These are phyloP conservation scores for Clavelina lepadiformis DNA, from an alignment of 23 tunicate species.

Conservation along the genomic window DNA sequence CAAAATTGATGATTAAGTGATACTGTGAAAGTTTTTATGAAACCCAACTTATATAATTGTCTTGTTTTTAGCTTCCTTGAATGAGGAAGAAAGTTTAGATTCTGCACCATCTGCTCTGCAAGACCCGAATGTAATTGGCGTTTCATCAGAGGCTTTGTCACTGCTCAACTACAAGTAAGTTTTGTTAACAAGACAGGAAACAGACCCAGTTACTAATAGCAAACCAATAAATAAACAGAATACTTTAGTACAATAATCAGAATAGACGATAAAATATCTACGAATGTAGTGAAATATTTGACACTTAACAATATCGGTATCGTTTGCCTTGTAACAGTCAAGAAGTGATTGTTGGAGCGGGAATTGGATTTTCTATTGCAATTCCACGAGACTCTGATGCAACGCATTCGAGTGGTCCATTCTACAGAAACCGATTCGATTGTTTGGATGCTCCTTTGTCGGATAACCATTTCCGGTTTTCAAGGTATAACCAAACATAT, in stretches of 20 bases:
- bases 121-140: slow-evolving; percentile 39
- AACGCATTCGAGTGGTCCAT: slow-evolving; percentile 52
- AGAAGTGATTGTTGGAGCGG: neutral
- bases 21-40: too few species aligned
- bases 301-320: too few species aligned
- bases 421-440: slow-evolving; percentile 41
- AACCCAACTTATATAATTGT: too few species aligned
- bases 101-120: slow-evolving; percentile 25
- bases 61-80: slow-evolving; percentile 29
- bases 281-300: too few species aligned
- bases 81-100: slow-evolving; percentile 29
- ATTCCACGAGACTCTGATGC: slow-evolving; percentile 13
- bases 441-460: slow-evolving; percentile 52
- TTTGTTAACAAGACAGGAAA: too few species aligned
- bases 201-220: too few species aligned
- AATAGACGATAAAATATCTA: too few species aligned
- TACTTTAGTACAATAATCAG: too few species aligned
- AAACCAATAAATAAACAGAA: too few species aligned
- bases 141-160: slow-evolving; percentile 4
- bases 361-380: slow-evolving; percentile 21
- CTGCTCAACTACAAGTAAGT: slow-evolving; percentile 34
- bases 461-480: slow-evolving; percentile 76
- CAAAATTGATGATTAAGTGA: too few species aligned
- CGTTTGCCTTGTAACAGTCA: neutral
- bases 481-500: slow-evolving; percentile 41